Conservation (phyloP, 2,113 vertebrate species). For the Paradoxurus hermaphroditus region DNA sequence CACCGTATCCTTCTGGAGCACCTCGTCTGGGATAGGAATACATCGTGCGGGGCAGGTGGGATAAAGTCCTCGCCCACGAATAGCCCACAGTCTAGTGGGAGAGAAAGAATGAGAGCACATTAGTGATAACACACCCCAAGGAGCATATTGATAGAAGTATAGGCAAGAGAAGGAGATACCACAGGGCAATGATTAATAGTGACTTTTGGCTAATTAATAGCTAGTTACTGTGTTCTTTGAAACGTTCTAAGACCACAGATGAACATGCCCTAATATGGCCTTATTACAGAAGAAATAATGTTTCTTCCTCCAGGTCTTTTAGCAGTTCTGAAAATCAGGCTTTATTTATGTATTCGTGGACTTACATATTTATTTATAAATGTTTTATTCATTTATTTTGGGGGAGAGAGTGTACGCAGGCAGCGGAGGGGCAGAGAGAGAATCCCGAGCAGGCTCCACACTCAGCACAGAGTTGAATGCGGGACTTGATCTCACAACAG, state of each 20-base stretch:
- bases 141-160: not conserved
- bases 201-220: not conserved
- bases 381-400: no score
- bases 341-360: no score
- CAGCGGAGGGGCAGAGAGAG: no score
- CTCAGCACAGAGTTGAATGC: no score
- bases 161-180: not conserved
- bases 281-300: not conserved
- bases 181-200: not conserved
- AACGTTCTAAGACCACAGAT: not conserved
- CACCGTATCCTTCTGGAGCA: not conserved
- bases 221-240: not conserved
- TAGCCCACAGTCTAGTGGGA: not conserved
- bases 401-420: no score
- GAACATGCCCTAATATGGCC: not conserved
- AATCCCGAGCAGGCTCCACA: no score
- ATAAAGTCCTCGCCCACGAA: not conserved
- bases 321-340: not conserved
- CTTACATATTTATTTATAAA: no score
- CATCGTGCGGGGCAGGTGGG: not conserved
- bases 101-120: not conserved
- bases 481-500: no score
- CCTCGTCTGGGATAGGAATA: not conserved
- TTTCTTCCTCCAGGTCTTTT: not conserved
- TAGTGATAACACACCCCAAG: not conserved